phyloP scores from a whole-genome alignment of 2,113 vertebrate species.

The Kryptolebias marmoratus region DNA sequence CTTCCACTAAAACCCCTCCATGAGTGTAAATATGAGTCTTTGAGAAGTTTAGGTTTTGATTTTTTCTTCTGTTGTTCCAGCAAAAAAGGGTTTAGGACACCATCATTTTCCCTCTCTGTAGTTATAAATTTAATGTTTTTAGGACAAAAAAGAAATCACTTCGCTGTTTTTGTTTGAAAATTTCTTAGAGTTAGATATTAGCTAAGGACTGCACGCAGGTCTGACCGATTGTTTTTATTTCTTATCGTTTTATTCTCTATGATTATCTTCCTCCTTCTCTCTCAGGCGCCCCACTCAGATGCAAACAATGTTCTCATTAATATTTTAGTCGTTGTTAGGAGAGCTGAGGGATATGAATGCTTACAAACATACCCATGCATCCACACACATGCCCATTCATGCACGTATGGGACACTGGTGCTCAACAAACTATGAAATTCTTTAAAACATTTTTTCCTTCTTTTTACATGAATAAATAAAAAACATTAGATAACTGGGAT shows the following conservation, averaged over 20 bases:
- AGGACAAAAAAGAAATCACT: too few relatives aligned
- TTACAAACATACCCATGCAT: conserved; percentile 70
- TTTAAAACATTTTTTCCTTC: conserved; percentile 4
- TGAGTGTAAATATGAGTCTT: not conserved
- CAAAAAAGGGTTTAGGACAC: too few relatives aligned
- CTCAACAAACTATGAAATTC: conserved; percentile 41
- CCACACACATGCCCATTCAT: conserved; percentile 60
- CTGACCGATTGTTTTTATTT: conserved; percentile 24
- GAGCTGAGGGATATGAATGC: conserved; percentile 64
- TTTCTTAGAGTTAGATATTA: conserved; percentile 3
- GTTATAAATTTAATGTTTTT: not conserved
- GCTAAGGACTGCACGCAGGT: not conserved
- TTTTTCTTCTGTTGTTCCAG: too few relatives aligned
- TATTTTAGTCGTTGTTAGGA: conserved; percentile 73
- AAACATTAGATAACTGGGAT: too few relatives aligned
- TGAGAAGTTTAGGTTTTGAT: conserved; percentile 2
- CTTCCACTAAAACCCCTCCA: not conserved
- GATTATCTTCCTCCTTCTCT: not conserved
- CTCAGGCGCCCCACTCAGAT: conserved; percentile 48
- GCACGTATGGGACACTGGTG: conserved; percentile 42
- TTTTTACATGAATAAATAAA: too few relatives aligned
- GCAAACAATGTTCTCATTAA: conserved; percentile 71
- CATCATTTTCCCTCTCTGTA: not conserved
- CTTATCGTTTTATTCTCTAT: not conserved
- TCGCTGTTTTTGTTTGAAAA: not conserved